Base-by-base conservation (phyloP, 2,113 vertebrate species). In the Podiceps cristatus region DNA sequence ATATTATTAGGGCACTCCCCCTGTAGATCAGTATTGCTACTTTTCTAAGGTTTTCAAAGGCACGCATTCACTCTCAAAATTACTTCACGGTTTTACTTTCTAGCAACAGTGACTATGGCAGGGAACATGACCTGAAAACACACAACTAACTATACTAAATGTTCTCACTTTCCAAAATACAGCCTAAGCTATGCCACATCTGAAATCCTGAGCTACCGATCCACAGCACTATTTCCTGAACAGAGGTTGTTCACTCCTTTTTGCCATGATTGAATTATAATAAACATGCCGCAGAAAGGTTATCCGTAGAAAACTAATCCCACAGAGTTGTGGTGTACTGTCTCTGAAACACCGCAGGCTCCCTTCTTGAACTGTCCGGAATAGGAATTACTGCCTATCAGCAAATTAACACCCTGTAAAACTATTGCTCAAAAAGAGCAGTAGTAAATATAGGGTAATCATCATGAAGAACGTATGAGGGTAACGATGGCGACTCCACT, bases 81-180 rank as follows among this genome's bases (percentile, higher is more conserved):
- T 87, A 97, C 93, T 97, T 98, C 96, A 96, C 20, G 3, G 56
- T 92, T 97, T 95, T 96, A 84, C 95, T 96, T 97, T 79, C 76
- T 76, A 94, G 93, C 59, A 97, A 92, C 47, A 83, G 92, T 77
- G 89, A 85, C 42, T 83, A 62, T 18, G 93, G 78, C 71, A 82
- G 44, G 62, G 60, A 97, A 96, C 67, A 64, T 76, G 90, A 66
- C 90, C 89, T 95, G 81, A 86, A 97, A 96, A 96, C 42, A 72
- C 53, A 93, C 80, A 93, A 79, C 81, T 89, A 68, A 68, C 72
- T 87, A 17, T 33, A 93, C 58, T 69, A 96, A 90, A 93, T 69
- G 68, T 91, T 86, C 75, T 80, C 37, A 24, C 72, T 59, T 96
- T 96, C 66, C 90, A 88, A 96, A 95, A 96, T 42, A 91, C 42